Base-by-base conservation (phyloP, 2,888 invertebrate species). In the Metopia argyrocephala region DNA sequence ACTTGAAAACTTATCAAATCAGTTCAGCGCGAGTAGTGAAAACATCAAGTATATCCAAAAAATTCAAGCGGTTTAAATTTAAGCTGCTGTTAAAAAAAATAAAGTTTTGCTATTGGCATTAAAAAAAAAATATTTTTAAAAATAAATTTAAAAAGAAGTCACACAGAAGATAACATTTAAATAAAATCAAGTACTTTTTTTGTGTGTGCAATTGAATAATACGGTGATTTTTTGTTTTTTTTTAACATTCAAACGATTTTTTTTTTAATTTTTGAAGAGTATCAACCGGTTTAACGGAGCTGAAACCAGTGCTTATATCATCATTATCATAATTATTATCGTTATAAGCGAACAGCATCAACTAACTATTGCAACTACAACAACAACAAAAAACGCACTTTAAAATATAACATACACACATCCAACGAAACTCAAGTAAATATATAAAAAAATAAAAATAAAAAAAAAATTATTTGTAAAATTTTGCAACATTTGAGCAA, bases 261-360 rank as follows among this genome's bases (percentile, higher is more conserved):
- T 20, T 57, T 45, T 28, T 45, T 59, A 31, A 20, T 54, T 64
- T 27, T 62, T 48, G 54, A 59, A 4, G 31, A 71, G 21, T n/a
- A n/a, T n/a, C n/a, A n/a, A 82, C 82, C 82, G 81, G 82, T 84
- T 82, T 79, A 83, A 78, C 82, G 78, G 65, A 78, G 74, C 76
- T 82, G 66, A 21, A 79, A 66, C 57, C 59, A 75, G 69, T 73
- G 76, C 76, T 83, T 81, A 76, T 79, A 75, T 79, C 76, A 82
- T 82, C 76, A 21, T 25, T 50, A 48, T 20, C 18, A 48, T 25
- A 12, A 23, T 50, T 31, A 9, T 65, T 50, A 38, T 28, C 21
- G n/a, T n/a, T n/a, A n/a, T n/a, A n/a, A n/a, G n/a, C n/a, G n/a
- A 31, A 31, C 52, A 25, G 27, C 31, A 48, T 57, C 31, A 59